Conservation (phyloP, 2,113 vertebrate species). For the Cochlearius cochlearius region DNA sequence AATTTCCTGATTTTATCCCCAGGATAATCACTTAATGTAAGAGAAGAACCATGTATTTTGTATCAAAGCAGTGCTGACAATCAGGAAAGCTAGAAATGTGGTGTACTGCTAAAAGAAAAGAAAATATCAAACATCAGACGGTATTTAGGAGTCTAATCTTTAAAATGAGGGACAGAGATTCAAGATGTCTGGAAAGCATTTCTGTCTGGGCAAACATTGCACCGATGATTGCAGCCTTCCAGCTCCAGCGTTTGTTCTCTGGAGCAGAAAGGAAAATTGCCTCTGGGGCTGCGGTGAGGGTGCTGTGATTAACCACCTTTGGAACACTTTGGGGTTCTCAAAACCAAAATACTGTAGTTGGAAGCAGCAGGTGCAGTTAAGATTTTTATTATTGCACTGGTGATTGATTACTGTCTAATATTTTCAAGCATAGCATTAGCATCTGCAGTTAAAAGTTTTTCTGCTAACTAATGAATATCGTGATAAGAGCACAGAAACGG, state of each 20-base stretch:
- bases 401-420: not conserved
- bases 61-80: slow-evolving; percentile 38
- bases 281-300: not conserved
- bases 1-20: slow-evolving; percentile 48
- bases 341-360: not conserved
- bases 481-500: not conserved
- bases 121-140: not conserved
- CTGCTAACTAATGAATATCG: not conserved
- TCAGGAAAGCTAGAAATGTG: not conserved
- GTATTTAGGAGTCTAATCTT: not conserved
- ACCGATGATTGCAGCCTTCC: not conserved
- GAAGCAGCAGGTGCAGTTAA: not conserved
- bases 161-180: not conserved
- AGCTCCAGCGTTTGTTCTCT: not conserved
- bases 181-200: not conserved
- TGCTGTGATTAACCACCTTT: not conserved
- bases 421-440: not conserved
- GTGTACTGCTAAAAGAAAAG: not conserved
- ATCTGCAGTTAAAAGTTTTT: not conserved
- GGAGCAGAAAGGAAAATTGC: not conserved
- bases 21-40: slow-evolving; percentile 51
- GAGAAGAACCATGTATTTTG: slow-evolving; percentile 3
- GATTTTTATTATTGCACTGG: not conserved
- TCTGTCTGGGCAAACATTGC: not conserved
- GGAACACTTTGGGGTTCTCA: not conserved